Base-by-base conservation (phyloP, 2,113 vertebrate genomes). In the Chlamydotis undulata region DNA sequence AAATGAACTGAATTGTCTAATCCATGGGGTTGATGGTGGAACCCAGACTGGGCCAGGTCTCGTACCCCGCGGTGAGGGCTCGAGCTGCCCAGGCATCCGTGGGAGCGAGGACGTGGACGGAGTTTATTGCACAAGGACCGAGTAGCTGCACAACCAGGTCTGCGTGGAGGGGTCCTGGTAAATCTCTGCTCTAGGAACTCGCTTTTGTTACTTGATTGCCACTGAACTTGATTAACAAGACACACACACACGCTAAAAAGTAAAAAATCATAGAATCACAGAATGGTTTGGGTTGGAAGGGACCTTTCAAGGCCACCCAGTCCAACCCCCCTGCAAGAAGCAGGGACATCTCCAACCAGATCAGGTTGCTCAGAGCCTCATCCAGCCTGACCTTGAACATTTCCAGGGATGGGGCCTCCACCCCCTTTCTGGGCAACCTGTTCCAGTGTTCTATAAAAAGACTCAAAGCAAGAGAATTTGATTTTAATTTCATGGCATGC, bases 91-190 rank as follows among this genome's bases (percentile, higher is more conserved):
- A 59, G 57, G 43, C 26, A 17, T 26, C 71, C 3, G 0, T 4
- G 7, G 47, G 31, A 50, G 15, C 0, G 2, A 64, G 75, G 71
- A 33, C 0, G 2, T 14, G 37, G 67, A 52, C 67, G 22, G 50
- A 50, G 19, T n/a, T 74, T 13, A 15, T 11, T 19, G 21, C 31
- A 6, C 6, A 6, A 19, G 49, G 64, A 70, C n/a, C 0, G 3
- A 59, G 47, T 0, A 19, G 25, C 52, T 75, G 2, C 65, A 23
- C n/a, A 29, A 15, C 25, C 68, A 35, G 52, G 50, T 64, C 75
- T 45, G 55, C 57, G 10, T 1, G 0, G 67, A 0, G 4, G 10
- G 65, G 6, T 50, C 63, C 65, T 23, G 0, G 1, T 2, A 73
- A 89, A 69, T 37, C 14, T 0, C 78, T 61, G 50, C 83, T 69